A percentile compares a stretch with the other conserved stretches of the same genome.
Evolutionary conservation across 92 coral and sea anemone genomes (phyloP).

Genomic region (Epizoanthus rinbou): DNA sequence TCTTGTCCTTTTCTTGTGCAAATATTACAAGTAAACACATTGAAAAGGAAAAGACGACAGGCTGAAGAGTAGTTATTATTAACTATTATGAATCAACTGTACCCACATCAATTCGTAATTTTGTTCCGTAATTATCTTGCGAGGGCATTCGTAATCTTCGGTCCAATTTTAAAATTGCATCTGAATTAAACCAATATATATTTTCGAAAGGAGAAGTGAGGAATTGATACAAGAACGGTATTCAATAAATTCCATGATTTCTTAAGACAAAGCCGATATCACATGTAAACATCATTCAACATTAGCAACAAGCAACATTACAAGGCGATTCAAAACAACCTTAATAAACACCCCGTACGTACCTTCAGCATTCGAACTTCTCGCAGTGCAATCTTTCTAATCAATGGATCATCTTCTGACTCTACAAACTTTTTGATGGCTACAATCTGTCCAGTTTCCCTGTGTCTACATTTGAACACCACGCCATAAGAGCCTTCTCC

Average conservation of each 20-base stretch:
- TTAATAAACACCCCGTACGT: not conserved
- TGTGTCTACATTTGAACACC: constrained; percentile 95
- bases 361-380: constrained; percentile 97
- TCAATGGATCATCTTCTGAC: constrained; percentile 92
- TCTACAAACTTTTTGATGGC: constrained; percentile 98
- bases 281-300: not conserved
- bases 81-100: not conserved
- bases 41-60: constrained; percentile 4
- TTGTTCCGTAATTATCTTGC: too few relatives aligned
- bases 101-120: not conserved
- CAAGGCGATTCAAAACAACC: constrained; percentile 1
- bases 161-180: not conserved
- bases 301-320: not conserved
- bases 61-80: constrained; percentile 4
- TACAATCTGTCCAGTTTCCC: constrained; percentile 88
- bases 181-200: not conserved
- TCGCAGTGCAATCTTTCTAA: constrained; percentile 93
- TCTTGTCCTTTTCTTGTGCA: constrained; percentile 6
- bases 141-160: too few relatives aligned
- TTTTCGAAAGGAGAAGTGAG: not conserved
- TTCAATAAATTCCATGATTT: not conserved
- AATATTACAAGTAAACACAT: not conserved
- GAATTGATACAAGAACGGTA: not conserved
- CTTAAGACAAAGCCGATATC: not conserved
- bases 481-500: constrained; percentile 99